phyloP scores from a whole-genome alignment of 2,888 invertebrate species.

The Epirrhoe tristata region DNA sequence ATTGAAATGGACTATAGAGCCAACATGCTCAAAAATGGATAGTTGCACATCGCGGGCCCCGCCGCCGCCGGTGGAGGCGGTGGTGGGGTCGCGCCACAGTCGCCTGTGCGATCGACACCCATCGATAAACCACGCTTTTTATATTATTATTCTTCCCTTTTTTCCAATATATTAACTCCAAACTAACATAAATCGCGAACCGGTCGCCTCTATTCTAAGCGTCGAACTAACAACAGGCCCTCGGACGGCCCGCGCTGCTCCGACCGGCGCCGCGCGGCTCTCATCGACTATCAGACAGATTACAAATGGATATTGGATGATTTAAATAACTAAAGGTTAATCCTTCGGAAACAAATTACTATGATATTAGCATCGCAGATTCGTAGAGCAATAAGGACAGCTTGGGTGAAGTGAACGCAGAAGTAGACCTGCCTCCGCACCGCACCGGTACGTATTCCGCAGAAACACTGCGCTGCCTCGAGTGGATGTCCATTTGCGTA shows the following conservation, averaged over 20 bases:
- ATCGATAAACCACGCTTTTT: slow-evolving; percentile 4
- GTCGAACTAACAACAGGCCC: neutral
- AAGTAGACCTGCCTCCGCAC: too few species aligned
- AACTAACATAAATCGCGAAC: slow-evolving; percentile 16
- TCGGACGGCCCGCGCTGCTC: neutral
- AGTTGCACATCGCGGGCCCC: too few species aligned
- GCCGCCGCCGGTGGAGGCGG: too few species aligned
- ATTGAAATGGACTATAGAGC: too few species aligned
- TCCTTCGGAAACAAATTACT: too few species aligned
- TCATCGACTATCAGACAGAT: too few species aligned
- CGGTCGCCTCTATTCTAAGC: slow-evolving; percentile 12
- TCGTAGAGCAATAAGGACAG: too few species aligned
- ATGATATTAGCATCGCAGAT: too few species aligned
- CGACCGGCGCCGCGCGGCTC: neutral
- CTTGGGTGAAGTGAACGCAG: too few species aligned
- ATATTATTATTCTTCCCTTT: slow-evolving; percentile 4
- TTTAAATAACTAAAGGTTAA: too few species aligned
- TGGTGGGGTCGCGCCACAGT: neutral
- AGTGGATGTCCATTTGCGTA: slow-evolving; percentile 16
- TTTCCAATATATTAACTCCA: slow-evolving; percentile 11
- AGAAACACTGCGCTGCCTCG: slow-evolving; percentile 10
- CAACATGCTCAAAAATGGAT: too few species aligned
- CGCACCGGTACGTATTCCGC: neutral
- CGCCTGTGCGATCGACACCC: slow-evolving; percentile 8
- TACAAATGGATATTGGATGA: too few species aligned